Evolutionary conservation across 1,140 invertebrate genomes (phyloP).

Genomic region (Microvelia longipes): DNA sequence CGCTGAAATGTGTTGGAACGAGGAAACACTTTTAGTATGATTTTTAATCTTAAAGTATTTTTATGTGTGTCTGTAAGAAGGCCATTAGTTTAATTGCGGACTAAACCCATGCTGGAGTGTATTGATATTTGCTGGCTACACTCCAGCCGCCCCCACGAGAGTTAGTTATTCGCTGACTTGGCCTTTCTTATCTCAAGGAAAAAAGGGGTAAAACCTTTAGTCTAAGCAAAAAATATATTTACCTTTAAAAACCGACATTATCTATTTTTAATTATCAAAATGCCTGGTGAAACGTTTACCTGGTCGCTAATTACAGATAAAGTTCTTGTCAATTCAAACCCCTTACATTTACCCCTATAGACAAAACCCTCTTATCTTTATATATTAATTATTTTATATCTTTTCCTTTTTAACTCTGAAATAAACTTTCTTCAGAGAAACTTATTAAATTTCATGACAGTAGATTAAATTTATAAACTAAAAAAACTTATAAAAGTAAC

Average conservation of each 20-base stretch:
- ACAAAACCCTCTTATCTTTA: neutral
- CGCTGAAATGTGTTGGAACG: no score
- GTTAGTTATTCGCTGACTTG: neutral
- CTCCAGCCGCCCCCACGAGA: neutral
- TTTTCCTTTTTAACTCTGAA: neutral
- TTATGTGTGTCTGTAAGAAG: no score
- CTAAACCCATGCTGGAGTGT: no score
- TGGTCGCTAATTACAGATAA: neutral
- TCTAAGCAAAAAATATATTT: neutral
- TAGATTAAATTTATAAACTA: neutral
- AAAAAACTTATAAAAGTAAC: no score
- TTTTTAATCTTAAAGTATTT: no score
- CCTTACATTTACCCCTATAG: neutral
- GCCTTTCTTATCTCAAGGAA: neutral
- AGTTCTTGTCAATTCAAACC: neutral
- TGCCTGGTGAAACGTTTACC: neutral
- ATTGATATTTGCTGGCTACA: neutral
- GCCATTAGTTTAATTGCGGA: neutral
- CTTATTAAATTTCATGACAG: neutral
- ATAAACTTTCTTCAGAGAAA: neutral
- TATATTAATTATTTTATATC: neutral
- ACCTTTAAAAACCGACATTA: neutral
- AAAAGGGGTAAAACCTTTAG: no score
- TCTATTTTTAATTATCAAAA: neutral
- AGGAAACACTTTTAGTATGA: no score